Conservation (phyloP, 2,797 vertebrate genomes). For the Psittacula derbiana region DNA sequence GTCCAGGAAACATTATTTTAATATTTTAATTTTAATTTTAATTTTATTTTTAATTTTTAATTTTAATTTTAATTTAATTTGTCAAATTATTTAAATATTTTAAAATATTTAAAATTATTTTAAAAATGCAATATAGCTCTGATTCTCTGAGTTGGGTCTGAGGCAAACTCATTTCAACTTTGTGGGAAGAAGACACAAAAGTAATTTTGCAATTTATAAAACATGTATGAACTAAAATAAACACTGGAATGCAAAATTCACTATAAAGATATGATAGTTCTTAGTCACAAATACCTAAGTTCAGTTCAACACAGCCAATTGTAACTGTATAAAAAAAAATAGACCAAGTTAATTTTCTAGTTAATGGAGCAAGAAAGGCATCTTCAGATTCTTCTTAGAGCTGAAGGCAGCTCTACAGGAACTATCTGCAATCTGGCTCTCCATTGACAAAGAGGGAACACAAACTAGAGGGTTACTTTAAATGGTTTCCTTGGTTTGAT, state of each 20-base stretch:
- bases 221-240: not conserved
- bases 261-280: not conserved
- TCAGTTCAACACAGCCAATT: not conserved
- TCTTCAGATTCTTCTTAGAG: not conserved
- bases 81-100: no score
- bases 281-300: not conserved
- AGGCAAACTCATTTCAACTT: not conserved
- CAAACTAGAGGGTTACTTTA: not conserved
- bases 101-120: no score
- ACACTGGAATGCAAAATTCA: not conserved
- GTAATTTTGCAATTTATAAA: not conserved
- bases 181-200: not conserved
- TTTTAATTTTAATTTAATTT: no score
- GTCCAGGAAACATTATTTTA: not conserved
- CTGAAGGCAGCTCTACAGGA: not conserved
- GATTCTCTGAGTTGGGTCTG: not conserved
- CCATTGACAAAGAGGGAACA: not conserved
- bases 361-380: not conserved
- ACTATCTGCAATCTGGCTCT: not conserved
- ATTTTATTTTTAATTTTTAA: no score
- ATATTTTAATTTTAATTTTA: no score
- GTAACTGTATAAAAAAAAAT: not conserved
- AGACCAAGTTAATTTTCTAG: not conserved
- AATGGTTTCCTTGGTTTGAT: not conserved
- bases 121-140: not conserved